Evolutionary conservation across 2,888 invertebrate genomes (phyloP).

Genomic region (Drosophila anomalata): DNA sequence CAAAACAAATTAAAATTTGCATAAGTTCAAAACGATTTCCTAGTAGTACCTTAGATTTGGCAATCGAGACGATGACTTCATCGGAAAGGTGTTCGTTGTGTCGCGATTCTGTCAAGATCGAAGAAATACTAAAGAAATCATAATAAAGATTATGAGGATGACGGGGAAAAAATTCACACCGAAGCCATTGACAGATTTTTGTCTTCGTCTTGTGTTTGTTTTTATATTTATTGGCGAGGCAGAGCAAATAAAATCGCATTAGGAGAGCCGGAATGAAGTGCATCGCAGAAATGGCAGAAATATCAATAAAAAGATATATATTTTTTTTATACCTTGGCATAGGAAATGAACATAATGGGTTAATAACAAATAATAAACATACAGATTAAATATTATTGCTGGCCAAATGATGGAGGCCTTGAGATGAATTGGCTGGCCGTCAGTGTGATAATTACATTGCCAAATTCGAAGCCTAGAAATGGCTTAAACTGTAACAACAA

Average conservation of each 20-base stretch:
- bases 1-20: slow-evolving; percentile 34
- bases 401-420: slow-evolving; percentile 56
- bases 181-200: slow-evolving; percentile 25
- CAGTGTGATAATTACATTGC: slow-evolving; percentile 56
- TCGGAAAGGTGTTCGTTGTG: slow-evolving; percentile 45
- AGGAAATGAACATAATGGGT: slow-evolving; percentile 47
- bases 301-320: slow-evolving; percentile 34
- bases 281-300: slow-evolving; percentile 25
- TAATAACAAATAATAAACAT: slow-evolving; percentile 49
- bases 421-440: slow-evolving; percentile 57
- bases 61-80: slow-evolving; percentile 33
- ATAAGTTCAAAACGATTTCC: slow-evolving; percentile 48
- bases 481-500: slow-evolving; percentile 25
- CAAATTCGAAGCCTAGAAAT: slow-evolving; percentile 40
- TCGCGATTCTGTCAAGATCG: slow-evolving; percentile 52
- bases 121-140: slow-evolving; percentile 3
- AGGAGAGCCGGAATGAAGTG: slow-evolving; percentile 37
- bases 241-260: slow-evolving; percentile 65
- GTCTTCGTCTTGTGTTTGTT: slow-evolving; percentile 18
- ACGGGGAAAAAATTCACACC: slow-evolving; percentile 7
- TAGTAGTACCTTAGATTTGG: slow-evolving; percentile 21
- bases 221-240: slow-evolving; percentile 53
- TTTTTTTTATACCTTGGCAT: slow-evolving; percentile 3
- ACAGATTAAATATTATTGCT: slow-evolving; percentile 50
- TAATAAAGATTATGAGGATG: slow-evolving; percentile 41